Evolutionary conservation across 2,113 vertebrate genomes (phyloP).

Genomic region (Syngnathus typhle): DNA sequence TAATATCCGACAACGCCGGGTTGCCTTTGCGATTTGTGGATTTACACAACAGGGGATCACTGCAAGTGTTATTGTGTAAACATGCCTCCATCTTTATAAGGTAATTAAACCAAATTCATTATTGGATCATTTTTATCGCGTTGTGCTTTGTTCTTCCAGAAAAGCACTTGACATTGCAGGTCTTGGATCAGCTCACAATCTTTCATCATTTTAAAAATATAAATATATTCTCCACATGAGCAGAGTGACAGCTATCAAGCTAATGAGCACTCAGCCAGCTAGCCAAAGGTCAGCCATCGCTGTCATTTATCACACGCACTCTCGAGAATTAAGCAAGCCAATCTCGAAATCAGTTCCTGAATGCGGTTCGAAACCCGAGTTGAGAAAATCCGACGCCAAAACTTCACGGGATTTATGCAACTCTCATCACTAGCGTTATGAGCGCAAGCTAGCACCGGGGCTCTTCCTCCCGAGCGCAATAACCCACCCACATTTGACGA

Average conservation of each 20-base stretch:
- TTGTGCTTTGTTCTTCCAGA: too few species aligned
- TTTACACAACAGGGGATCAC: background rate
- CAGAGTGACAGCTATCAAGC: slow-evolving; percentile 30
- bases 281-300: slow-evolving; percentile 44
- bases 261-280: slow-evolving; percentile 41
- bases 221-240: slow-evolving; percentile 11
- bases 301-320: background rate
- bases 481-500: slow-evolving; percentile 50
- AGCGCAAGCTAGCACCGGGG: slow-evolving; percentile 9
- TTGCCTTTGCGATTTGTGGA: background rate
- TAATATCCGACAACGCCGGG: background rate
- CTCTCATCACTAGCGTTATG: slow-evolving; percentile 37
- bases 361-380: background rate
- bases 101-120: background rate
- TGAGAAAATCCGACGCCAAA: slow-evolving; percentile 11
- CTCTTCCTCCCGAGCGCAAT: slow-evolving; percentile 39
- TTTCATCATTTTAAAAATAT: too few species aligned
- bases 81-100: background rate
- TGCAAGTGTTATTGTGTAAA: background rate
- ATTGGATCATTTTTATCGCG: background rate
- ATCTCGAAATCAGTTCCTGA: slow-evolving; percentile 9
- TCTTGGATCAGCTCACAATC: too few species aligned
- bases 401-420: slow-evolving; percentile 46
- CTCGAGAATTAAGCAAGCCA: slow-evolving; percentile 4
- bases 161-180: too few species aligned